Conservation (phyloP, 2,888 invertebrate species). For the Patella depressa region DNA sequence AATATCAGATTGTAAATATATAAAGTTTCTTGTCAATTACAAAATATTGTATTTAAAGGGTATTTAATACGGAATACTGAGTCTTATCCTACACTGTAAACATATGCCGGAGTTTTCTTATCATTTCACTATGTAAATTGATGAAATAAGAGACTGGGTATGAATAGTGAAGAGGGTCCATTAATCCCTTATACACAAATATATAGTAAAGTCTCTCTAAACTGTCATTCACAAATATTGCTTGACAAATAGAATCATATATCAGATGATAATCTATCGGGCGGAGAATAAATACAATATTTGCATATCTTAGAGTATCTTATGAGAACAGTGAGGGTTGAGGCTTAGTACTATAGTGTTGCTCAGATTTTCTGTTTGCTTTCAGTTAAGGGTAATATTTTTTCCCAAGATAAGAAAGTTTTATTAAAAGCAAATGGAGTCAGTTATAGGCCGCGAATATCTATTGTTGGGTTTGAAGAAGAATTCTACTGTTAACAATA, state of each 20-base stretch:
- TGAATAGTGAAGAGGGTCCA: background rate
- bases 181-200: constrained; percentile 2
- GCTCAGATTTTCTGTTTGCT: too few relatives aligned
- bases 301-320: background rate
- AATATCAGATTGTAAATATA: background rate
- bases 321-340: too few relatives aligned
- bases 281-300: constrained; percentile 7
- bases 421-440: too few relatives aligned
- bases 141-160: background rate
- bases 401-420: too few relatives aligned
- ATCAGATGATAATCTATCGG: background rate
- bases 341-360: too few relatives aligned
- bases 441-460: too few relatives aligned
- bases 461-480: too few relatives aligned
- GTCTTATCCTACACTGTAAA: background rate
- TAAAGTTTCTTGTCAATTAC: background rate
- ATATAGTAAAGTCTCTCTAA: background rate
- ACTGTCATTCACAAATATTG: background rate
- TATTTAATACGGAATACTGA: too few relatives aligned
- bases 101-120: constrained; percentile 2
- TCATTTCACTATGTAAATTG: constrained; percentile 10
- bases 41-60: background rate
- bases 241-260: constrained; percentile 6
- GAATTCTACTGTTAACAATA: too few relatives aligned
- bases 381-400: too few relatives aligned